Evolutionary conservation across 2,113 vertebrate genomes (phyloP).

Genomic region (Sula dactylatra): DNA sequence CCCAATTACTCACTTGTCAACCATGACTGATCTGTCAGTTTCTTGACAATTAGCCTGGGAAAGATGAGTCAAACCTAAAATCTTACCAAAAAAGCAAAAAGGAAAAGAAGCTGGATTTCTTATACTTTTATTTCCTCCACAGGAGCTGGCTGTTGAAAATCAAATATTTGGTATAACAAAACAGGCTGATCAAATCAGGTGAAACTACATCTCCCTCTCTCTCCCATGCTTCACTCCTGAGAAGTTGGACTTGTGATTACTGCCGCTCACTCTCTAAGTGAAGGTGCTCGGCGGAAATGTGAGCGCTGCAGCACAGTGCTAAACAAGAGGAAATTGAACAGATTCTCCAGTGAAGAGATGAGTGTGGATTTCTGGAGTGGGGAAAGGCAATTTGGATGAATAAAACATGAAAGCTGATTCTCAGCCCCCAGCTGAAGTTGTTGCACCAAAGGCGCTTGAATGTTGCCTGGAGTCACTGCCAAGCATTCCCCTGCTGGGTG

Average conservation of each 20-base stretch:
- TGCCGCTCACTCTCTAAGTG: background rate
- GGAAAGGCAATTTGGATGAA: slow-evolving; percentile 28
- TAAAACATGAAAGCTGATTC: background rate
- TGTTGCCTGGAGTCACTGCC: background rate
- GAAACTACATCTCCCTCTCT: background rate
- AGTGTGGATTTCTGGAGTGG: background rate
- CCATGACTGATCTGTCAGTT: slow-evolving; percentile 34
- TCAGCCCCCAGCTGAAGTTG: background rate
- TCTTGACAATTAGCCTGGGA: slow-evolving; percentile 69
- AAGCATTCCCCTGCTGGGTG: background rate
- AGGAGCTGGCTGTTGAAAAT: background rate
- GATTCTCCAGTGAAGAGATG: background rate
- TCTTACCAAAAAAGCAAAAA: slow-evolving; percentile 48
- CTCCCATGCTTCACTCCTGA: background rate
- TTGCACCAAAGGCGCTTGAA: background rate
- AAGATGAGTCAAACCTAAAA: slow-evolving; percentile 70
- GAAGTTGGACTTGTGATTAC: background rate
- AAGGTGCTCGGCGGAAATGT: background rate
- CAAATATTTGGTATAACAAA: background rate
- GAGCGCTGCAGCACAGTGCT: background rate
- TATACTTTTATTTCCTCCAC: background rate
- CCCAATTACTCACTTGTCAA: slow-evolving; percentile 68
- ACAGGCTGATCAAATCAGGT: background rate
- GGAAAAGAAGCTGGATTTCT: background rate
- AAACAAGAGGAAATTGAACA: slow-evolving; percentile 25